Evolutionary conservation across 1,140 invertebrate genomes (phyloP).

Genomic region (Maconellicoccus hirsutus): DNA sequence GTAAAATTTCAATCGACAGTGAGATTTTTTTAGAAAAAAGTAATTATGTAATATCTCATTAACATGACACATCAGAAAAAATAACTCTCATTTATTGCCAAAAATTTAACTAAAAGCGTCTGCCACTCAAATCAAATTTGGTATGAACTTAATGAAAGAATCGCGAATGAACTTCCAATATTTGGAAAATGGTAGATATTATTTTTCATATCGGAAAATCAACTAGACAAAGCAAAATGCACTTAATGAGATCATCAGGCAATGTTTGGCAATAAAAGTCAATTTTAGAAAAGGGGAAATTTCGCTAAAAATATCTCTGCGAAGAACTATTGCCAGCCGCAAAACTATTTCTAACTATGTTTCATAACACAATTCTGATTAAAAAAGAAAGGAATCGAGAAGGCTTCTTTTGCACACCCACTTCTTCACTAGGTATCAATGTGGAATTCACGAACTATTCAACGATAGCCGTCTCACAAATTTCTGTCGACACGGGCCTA

Average conservation of each 20-base stretch:
- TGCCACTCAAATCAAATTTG: too few species aligned
- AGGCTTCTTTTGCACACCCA: not conserved
- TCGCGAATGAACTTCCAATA: too few species aligned
- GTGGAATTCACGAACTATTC: too few species aligned
- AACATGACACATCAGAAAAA: conserved; percentile 5
- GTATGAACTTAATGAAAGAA: too few species aligned
- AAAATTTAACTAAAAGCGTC: not conserved
- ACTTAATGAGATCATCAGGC: conserved; percentile 1
- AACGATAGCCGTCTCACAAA: too few species aligned
- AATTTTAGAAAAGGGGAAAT: conserved; percentile 3
- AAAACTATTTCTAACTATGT: not conserved
- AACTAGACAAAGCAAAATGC: not conserved
- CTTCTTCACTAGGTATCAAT: not conserved
- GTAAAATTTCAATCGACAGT: not conserved
- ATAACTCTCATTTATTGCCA: not conserved
- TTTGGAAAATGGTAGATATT: not conserved
- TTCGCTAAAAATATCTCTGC: conserved; percentile 1
- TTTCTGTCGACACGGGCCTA: too few species aligned
- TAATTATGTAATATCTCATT: conserved; percentile 5
- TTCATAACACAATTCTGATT: not conserved
- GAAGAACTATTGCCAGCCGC: not conserved
- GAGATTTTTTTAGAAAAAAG: not conserved
- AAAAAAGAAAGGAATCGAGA: not conserved
- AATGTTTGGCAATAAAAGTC: conserved; percentile 4
- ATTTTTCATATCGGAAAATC: not conserved